Percentiles rank a stretch among this genome's conserved stretches.
phyloP scores from a whole-genome alignment of 2,797 vertebrate genomes.

The Poecile montanus region DNA sequence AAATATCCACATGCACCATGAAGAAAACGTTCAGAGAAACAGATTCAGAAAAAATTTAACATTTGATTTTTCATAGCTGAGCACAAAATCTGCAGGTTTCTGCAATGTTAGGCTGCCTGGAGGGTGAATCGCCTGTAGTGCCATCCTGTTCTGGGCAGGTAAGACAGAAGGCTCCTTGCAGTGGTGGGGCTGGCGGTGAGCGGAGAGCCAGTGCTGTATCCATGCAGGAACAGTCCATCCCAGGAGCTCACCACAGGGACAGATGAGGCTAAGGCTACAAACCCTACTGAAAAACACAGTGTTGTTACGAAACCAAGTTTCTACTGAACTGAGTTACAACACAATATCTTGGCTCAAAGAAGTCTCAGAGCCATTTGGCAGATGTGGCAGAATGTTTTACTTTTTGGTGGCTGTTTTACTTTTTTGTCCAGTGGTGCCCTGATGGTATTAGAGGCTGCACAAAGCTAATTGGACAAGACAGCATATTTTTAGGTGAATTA shows the following conservation, averaged over 20 bases:
- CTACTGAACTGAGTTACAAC: background rate
- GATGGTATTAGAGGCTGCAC: background rate
- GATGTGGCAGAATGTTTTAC: background rate
- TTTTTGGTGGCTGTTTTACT: background rate
- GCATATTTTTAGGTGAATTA: background rate
- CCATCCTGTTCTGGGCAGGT: background rate
- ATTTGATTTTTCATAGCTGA: background rate
- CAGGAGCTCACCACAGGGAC: background rate
- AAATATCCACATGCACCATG: background rate
- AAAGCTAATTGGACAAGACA: background rate
- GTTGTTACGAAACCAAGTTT: background rate
- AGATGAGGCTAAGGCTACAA: background rate
- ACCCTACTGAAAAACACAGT: background rate
- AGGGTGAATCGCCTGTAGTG: background rate
- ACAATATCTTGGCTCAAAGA: background rate
- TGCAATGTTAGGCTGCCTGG: background rate
- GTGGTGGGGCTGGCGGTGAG: accelerated
- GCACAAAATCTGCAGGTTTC: background rate
- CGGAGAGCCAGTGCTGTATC: background rate
- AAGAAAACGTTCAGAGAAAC: constrained; percentile 17
- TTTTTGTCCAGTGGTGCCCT: background rate
- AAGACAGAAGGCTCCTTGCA: accelerated
- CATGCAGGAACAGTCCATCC: accelerated
- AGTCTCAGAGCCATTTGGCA: background rate
- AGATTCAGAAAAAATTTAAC: background rate